Evolutionary conservation across 2,888 invertebrate species (phyloP), one percentile per base, ranked within the genome.

Genomic region (Masnerella sp.): DNA sequence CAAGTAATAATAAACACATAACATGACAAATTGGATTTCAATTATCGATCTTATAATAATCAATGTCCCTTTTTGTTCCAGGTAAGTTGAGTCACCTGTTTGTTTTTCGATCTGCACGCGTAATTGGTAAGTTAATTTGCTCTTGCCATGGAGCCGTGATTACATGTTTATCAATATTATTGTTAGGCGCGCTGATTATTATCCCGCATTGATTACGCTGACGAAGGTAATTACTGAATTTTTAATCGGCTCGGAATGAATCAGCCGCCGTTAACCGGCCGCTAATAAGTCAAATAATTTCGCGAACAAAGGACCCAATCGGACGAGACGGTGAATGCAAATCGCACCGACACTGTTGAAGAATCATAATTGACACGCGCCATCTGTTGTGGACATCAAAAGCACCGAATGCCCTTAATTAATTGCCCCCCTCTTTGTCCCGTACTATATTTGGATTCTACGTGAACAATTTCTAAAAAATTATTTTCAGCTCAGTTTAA

Each of bases 81-180:
- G 68, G 68, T 68, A 68, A 68, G 68, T 68, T 17, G 11, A 15
- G 32, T 17, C 45, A 12, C 28, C 12, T 30, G 43, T 32, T n/a
- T 36, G 43, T 36, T 49, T 42, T 36, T 56, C 11, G 28, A 38
- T 11, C 38, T 17, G 18, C 18, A n/a, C 28, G 11, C 34, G 25
- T 56, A 56, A 67, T 56, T 56, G 56, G 56, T 67, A 67, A 56
- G 67, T 67, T 67, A 42, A 58, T 67, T 67, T 56, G 40, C 1
- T 36, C 36, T 5, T 2, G 14, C 36, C 4, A 11, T 36, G 5
- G 4, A 1, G 8, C 14, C 1, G n/a, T 43, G 43, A 52, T 43
- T 52, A 22, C 15, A n/a, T 9, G 36, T 30, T 54, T 17, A 20
- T n/a, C 15, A 36, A 36, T 45, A 45, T 45, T 43, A 15, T 54